Evolutionary conservation across 2,797 vertebrate genomes (phyloP).

Genomic region (Ctenosaura bakeri): DNA sequence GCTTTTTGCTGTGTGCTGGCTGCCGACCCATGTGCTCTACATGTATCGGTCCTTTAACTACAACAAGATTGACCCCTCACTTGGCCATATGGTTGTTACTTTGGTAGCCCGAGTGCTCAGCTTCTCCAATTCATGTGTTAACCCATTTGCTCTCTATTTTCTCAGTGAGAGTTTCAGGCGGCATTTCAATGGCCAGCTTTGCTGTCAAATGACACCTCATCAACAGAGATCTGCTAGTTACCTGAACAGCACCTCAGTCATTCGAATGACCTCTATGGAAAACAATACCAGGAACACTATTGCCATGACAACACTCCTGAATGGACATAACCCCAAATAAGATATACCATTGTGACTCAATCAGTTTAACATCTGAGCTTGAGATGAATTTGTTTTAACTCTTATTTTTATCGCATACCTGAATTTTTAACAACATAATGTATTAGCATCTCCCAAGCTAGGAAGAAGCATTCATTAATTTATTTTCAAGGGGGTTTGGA

Average conservation of each 20-base stretch:
- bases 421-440: constrained; percentile 12
- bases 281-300: constrained; percentile 82
- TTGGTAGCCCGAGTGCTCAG: constrained; percentile 84
- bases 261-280: constrained; percentile 93
- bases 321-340: constrained; percentile 83
- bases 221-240: constrained; percentile 86
- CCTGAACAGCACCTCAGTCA: constrained; percentile 89
- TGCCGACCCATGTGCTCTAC: constrained; percentile 87
- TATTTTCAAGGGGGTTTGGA: constrained; percentile 6
- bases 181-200: constrained; percentile 87
- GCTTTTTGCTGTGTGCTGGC: constrained; percentile 86
- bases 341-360: constrained; percentile 85
- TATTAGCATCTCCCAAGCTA: background rate
- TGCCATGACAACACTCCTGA: constrained; percentile 78
- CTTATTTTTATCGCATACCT: constrained; percentile 33
- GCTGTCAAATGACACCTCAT: constrained; percentile 79
- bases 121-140: constrained; percentile 87
- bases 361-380: constrained; percentile 30
- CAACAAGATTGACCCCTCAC: constrained; percentile 81
- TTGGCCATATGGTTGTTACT: constrained; percentile 84
- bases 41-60: constrained; percentile 88
- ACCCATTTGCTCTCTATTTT: constrained; percentile 87
- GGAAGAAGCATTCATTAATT: background rate
- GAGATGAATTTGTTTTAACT: constrained; percentile 29
- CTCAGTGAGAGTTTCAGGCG: constrained; percentile 86